These are phyloP conservation scores for Noctua janthina DNA, from an alignment of 2,888 invertebrate species.

Conservation along the genomic window DNA sequence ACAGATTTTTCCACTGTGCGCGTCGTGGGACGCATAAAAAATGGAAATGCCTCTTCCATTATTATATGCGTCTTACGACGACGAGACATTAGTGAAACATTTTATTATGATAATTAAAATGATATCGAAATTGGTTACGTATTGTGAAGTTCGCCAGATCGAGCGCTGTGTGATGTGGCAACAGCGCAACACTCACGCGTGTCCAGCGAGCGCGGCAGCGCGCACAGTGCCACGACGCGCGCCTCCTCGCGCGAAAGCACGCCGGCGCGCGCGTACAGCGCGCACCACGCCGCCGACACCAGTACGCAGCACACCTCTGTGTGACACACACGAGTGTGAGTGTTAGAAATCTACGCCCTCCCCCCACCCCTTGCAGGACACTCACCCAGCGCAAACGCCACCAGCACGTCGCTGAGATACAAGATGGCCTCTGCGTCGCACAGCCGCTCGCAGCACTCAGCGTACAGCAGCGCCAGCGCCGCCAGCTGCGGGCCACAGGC, in stretches of 20 bases:
- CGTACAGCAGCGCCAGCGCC: conserved; percentile 79
- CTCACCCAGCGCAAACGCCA: conserved; percentile 68
- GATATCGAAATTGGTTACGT: not conserved
- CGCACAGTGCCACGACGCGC: conserved; percentile 71
- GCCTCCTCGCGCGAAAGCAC: conserved; percentile 71
- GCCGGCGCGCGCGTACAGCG: conserved; percentile 74
- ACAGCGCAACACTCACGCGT: conserved; percentile 43
- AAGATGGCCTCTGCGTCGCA: conserved; percentile 77
- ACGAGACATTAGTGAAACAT: not conserved
- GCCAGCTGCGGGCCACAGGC: conserved; percentile 59
- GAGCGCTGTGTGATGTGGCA: not conserved
- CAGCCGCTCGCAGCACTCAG: conserved; percentile 79
- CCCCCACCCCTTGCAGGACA: conserved; percentile 10
- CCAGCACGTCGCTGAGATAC: conserved; percentile 66
- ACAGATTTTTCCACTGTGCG: not conserved
- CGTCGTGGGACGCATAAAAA: not conserved
- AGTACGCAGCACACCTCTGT: conserved; percentile 71
- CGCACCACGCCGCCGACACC: conserved; percentile 71
- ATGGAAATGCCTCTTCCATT: not conserved
- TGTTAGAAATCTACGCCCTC: not conserved
- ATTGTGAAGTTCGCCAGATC: not conserved
- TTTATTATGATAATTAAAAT: not conserved
- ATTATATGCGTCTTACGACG: too few species aligned
- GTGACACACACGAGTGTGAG: conserved; percentile 5
- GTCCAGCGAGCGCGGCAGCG: conserved; percentile 71